A percentile compares a stretch with the other conserved stretches of the same genome.
Evolutionary conservation across 2,797 vertebrate genomes (phyloP).

Genomic region (Lagodon rhomboides): DNA sequence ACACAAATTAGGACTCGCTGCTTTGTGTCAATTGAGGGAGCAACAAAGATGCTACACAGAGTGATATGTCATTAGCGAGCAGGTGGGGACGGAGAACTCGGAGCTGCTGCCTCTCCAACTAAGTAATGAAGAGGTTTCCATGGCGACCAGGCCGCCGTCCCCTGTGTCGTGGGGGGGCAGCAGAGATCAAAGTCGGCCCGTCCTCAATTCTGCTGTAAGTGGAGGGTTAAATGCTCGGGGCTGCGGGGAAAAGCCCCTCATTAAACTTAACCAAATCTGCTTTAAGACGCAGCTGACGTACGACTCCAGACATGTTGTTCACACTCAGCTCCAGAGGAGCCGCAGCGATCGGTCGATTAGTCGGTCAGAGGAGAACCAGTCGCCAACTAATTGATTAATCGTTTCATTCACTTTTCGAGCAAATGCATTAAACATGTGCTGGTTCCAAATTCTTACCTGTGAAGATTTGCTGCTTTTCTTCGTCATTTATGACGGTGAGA

Average conservation of each 20-base stretch:
- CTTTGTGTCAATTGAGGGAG: slow-evolving; percentile 80
- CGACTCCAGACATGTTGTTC: slow-evolving; percentile 4
- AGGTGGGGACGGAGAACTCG: slow-evolving; percentile 75
- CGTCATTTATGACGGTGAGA: no score
- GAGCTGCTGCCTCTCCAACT: slow-evolving; percentile 73
- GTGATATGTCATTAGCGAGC: slow-evolving; percentile 83
- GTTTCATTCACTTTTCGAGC: no score
- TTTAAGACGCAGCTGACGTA: slow-evolving; percentile 45
- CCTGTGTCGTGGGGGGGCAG: slow-evolving; percentile 42
- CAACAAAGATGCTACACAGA: slow-evolving; percentile 82
- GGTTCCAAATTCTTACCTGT: no score
- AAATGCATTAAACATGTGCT: no score
- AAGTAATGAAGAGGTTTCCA: slow-evolving; percentile 81
- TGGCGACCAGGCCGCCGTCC: slow-evolving; percentile 67
- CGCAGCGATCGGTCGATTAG: no score
- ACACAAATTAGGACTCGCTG: slow-evolving; percentile 80
- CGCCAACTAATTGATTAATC: no score
- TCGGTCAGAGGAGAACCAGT: no score
- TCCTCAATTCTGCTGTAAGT: slow-evolving; percentile 55
- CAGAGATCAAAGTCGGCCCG: slow-evolving; percentile 61
- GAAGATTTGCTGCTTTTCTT: no score
- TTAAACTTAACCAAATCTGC: slow-evolving; percentile 67
- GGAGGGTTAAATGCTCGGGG: slow-evolving; percentile 75
- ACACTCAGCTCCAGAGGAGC: not conserved
- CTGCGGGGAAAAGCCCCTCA: slow-evolving; percentile 53